Percentiles rank a stretch among this genome's conserved stretches.
Conservation (phyloP, 2,797 vertebrate genomes). For the Phalloptychus januarius region DNA sequence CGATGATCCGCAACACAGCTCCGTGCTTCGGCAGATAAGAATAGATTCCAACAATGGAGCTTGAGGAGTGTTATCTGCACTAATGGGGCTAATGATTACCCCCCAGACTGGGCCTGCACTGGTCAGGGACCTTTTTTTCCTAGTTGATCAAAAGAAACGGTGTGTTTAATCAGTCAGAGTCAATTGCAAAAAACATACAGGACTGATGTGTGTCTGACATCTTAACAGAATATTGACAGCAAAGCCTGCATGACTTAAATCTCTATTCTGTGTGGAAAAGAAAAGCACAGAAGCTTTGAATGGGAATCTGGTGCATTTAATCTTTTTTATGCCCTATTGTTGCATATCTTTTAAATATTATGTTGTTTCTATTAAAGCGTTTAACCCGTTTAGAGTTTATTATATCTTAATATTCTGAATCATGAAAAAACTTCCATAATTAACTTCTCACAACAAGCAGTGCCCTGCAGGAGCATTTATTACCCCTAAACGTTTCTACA, state of each 20-base stretch:
- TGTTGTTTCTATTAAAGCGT: neutral
- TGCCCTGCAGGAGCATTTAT: neutral
- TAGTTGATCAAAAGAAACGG: slow-evolving; percentile 64
- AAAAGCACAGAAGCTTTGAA: slow-evolving; percentile 27
- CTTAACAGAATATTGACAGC: slow-evolving; percentile 55
- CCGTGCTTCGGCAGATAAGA: slow-evolving; percentile 56
- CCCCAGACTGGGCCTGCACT: slow-evolving; percentile 40
- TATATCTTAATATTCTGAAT: neutral
- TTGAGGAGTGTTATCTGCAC: slow-evolving; percentile 65
- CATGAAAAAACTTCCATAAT: neutral
- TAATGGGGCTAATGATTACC: slow-evolving; percentile 76
- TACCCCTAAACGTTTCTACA: neutral
- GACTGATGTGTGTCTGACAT: slow-evolving; percentile 43
- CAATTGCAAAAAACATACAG: slow-evolving; percentile 42
- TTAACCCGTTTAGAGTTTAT: neutral
- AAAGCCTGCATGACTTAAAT: slow-evolving; percentile 51
- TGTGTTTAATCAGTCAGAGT: slow-evolving; percentile 58
- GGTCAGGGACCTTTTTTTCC: slow-evolving; percentile 42
- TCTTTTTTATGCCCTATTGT: neutral
- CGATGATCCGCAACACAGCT: slow-evolving; percentile 57
- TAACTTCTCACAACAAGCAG: neutral
- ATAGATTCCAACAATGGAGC: slow-evolving; percentile 57
- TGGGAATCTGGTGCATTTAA: neutral
- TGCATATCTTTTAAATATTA: neutral
- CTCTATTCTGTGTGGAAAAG: slow-evolving; percentile 52